These are phyloP conservation scores for Seriola aureovittata DNA, from an alignment of 2,113 vertebrate species.

Conservation along the genomic window DNA sequence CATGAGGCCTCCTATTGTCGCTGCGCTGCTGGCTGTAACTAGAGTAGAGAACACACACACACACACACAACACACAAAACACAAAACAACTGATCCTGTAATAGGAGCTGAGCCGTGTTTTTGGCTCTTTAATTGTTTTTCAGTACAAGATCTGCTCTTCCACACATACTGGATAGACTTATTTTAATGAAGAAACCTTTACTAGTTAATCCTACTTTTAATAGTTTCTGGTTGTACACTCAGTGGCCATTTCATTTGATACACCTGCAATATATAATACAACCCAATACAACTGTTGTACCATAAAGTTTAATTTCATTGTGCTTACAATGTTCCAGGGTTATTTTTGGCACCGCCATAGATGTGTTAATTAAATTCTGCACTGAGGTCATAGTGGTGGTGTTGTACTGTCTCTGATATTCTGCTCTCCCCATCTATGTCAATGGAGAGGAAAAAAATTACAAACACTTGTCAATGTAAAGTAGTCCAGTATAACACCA, in stretches of 20 bases:
- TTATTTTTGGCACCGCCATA: not conserved
- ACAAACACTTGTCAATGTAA: not conserved
- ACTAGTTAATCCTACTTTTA: not conserved
- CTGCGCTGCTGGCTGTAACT: slow-evolving; percentile 52
- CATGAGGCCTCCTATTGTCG: slow-evolving; percentile 52
- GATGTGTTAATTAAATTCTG: not conserved
- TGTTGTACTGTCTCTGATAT: not conserved
- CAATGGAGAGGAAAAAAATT: not conserved
- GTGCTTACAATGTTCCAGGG: not conserved
- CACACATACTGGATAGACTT: not conserved
- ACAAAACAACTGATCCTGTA: slow-evolving; percentile 47
- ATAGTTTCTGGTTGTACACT: not conserved
- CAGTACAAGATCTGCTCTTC: not conserved
- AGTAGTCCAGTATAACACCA: not conserved
- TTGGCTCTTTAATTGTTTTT: slow-evolving; percentile 35
- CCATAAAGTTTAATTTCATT: not conserved
- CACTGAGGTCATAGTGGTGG: not conserved
- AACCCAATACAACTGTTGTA: not conserved
- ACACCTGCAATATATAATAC: not conserved
- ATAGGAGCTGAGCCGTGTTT: slow-evolving; percentile 32
- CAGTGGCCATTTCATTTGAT: not conserved
- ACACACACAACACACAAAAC: not conserved
- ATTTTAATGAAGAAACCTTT: not conserved
- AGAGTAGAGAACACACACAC: slow-evolving; percentile 23
- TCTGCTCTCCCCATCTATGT: not conserved